Conservation (phyloP, 2,113 vertebrate species). For the Anguilla japonica region DNA sequence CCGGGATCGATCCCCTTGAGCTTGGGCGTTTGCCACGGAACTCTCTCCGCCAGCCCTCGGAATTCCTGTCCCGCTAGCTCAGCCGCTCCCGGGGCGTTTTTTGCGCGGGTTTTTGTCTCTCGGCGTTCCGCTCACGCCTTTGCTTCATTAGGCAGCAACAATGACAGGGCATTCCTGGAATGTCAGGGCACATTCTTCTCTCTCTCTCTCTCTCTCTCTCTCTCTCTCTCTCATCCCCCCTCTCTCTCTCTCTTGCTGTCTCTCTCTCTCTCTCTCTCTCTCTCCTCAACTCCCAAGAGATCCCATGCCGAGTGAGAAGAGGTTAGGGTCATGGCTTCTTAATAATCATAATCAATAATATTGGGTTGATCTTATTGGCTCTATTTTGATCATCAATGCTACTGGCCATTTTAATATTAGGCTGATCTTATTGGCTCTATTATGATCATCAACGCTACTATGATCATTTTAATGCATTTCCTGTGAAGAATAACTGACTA, state of each 20-base stretch:
- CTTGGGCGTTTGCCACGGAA: slow-evolving; percentile 31
- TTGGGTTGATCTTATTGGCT: too few species aligned
- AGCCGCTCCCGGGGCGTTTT: slow-evolving; percentile 28
- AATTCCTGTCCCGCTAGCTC: slow-evolving; percentile 59
- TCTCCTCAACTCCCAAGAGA: slow-evolving; percentile 19
- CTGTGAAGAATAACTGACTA: too few species aligned
- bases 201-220: background rate
- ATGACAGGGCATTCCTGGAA: slow-evolving; percentile 57
- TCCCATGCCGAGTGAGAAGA: slow-evolving; percentile 42
- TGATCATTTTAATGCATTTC: too few species aligned
- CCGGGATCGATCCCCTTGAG: background rate
- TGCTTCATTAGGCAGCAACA: slow-evolving; percentile 59
- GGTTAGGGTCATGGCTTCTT: slow-evolving; percentile 31
- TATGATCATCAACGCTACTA: too few species aligned
- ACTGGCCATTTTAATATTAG: too few species aligned
- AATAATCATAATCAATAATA: slow-evolving; percentile 19
- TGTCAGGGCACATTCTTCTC: slow-evolving; percentile 48
- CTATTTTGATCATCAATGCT: too few species aligned
- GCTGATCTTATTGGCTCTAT: too few species aligned
- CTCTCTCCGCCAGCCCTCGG: slow-evolving; percentile 46
- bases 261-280: background rate
- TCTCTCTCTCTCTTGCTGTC: background rate
- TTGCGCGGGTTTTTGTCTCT: slow-evolving; percentile 28
- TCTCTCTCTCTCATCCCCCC: background rate
- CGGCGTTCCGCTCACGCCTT: background rate